phyloP scores from a whole-genome alignment of 2,797 vertebrate species.

The Chelidonichthys spinosus region DNA sequence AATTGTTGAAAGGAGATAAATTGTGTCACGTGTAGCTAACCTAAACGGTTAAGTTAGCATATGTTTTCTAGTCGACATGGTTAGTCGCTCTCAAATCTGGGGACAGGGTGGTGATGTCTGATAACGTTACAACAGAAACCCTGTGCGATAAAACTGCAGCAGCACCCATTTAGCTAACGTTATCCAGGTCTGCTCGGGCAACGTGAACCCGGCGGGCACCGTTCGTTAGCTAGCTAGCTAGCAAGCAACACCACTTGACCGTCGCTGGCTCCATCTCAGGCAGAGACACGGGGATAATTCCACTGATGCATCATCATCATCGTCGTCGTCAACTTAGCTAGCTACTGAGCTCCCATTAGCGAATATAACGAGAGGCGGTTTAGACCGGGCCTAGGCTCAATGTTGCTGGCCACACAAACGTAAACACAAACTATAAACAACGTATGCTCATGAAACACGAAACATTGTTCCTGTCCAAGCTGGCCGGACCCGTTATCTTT shows the following conservation, averaged over 20 bases:
- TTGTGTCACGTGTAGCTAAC: constrained; percentile 72
- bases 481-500: constrained; percentile 67
- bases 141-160: constrained; percentile 21
- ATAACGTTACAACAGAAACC: constrained; percentile 34
- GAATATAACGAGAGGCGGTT: constrained; percentile 5
- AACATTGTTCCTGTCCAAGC: constrained; percentile 2
- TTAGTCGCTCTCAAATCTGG: constrained; percentile 46
- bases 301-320: constrained; percentile 73
- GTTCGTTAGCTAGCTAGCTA: constrained; percentile 72
- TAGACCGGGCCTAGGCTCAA: background rate
- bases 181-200: constrained; percentile 36
- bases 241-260: constrained; percentile 69
- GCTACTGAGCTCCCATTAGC: constrained; percentile 49
- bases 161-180: constrained; percentile 67
- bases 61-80: constrained; percentile 54
- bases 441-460: constrained; percentile 18
- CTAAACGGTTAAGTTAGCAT: constrained; percentile 67
- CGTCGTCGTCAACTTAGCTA: constrained; percentile 58
- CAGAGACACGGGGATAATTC: constrained; percentile 74
- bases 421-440: background rate
- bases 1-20: constrained; percentile 51
- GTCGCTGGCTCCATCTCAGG: constrained; percentile 79
- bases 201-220: constrained; percentile 44
- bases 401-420: constrained; percentile 7
- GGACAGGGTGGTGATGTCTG: constrained; percentile 36